Evolutionary conservation across 1,140 invertebrate genomes (phyloP), one percentile per base, ranked within the genome.

Genomic region (Contarinia nasturtii): DNA sequence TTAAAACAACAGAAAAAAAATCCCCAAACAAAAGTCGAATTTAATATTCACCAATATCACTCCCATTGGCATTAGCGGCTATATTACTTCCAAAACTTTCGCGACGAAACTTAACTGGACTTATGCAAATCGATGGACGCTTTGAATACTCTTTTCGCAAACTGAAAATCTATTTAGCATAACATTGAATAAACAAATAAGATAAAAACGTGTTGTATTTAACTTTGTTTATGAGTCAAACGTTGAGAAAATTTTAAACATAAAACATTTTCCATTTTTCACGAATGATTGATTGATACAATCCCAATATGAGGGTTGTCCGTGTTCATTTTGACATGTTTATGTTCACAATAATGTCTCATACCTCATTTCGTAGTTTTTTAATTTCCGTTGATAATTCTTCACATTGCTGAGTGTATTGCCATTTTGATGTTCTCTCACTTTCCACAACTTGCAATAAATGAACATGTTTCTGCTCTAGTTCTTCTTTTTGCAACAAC

Each of bases 381-480:
- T 90, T 90, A 46, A 92, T 86, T 67, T 93, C 89, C 1, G 76
- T 75, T 15, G 79, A 74, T 1, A 93, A 72, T 57, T 93, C 88
- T 55, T 94, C 89, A 51, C 86, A 91, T 61, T 93, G 86, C 58
- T 88, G 83, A 0, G 85, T 86, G 64, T 91, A 92, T 61, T 92
- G 86, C 82, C 86, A 91, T 58, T 91, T 90, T 0, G 86, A 85
- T 5, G 88, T 92, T 56, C 89, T 77, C 62, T 93, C 89, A 50
- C 83, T 89, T 63, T 94, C 89, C 14, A 93, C 80, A 19, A 95
- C 88, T 65, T 93, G 86, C 43, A 92, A 71, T 33, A 94, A 69
- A 64, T 95, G 89, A 18, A 91, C 66, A 67, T 95, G 87, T 63
- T 93, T 90, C 62, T 93, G 88, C 54, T 93, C 88, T 53, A 94